Evolutionary conservation across 1,140 invertebrate species (phyloP).

Genomic region (Lepeophtheirus salmonis): DNA sequence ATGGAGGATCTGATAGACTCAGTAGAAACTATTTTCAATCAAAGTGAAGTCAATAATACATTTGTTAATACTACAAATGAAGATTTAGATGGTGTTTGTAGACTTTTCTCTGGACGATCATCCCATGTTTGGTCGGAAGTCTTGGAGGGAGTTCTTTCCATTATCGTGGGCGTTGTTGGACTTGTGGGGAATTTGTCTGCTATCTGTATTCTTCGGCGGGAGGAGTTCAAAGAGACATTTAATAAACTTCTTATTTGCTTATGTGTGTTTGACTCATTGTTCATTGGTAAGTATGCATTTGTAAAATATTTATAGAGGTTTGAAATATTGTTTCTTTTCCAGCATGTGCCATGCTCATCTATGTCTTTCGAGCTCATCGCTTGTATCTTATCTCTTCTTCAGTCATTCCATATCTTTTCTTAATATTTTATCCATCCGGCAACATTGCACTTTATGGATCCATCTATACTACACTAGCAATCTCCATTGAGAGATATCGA

Average conservation of each 20-base stretch:
- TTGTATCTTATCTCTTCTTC: not conserved
- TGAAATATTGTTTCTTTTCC: not conserved
- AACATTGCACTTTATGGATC: slow-evolving; percentile 14
- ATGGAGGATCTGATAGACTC: too few relatives aligned
- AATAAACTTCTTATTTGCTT: slow-evolving; percentile 11
- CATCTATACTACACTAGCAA: slow-evolving; percentile 7
- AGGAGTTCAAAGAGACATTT: slow-evolving; percentile 11
- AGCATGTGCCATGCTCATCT: slow-evolving; percentile 12
- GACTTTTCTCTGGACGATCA: not conserved
- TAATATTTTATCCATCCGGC: not conserved
- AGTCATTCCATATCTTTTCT: slow-evolving; percentile 2
- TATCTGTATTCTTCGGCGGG: not conserved
- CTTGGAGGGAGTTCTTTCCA: slow-evolving; percentile 4
- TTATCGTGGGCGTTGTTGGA: slow-evolving; percentile 6
- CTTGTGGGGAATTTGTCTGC: slow-evolving; percentile 12
- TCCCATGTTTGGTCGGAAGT: slow-evolving; percentile 1
- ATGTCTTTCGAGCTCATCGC: slow-evolving; percentile 4
- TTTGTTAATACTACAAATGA: too few relatives aligned
- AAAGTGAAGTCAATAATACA: too few relatives aligned
- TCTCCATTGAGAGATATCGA: slow-evolving; percentile 10
- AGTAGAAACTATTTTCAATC: too few relatives aligned
- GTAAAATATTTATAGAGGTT: not conserved
- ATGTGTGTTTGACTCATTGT: slow-evolving; percentile 8
- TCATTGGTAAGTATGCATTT: not conserved
- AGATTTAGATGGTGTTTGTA: not conserved